phyloP scores from a whole-genome alignment of 2,797 vertebrate genomes.

The Paratrypauchen microcephalus region DNA sequence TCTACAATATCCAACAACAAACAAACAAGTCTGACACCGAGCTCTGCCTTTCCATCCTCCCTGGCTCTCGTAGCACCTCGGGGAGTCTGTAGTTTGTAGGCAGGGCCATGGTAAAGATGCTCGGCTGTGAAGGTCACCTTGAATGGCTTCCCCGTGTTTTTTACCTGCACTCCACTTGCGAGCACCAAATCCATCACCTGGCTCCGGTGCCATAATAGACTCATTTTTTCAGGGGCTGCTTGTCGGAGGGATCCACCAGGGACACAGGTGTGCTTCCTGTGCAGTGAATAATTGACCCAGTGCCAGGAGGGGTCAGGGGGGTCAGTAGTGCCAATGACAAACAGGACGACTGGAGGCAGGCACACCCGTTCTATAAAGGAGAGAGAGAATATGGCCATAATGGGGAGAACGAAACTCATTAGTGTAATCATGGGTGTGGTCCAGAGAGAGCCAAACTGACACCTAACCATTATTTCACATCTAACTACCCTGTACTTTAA shows the following conservation, averaged over 20 bases:
- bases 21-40: constrained; percentile 69
- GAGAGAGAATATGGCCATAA: constrained; percentile 33
- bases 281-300: constrained; percentile 79
- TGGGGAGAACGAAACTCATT: constrained; percentile 31
- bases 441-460: neutral
- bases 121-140: constrained; percentile 77
- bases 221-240: constrained; percentile 67
- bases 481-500: neutral
- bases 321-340: constrained; percentile 73
- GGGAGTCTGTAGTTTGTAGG: constrained; percentile 60
- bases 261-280: constrained; percentile 76
- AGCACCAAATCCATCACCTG: constrained; percentile 81
- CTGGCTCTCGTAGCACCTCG: constrained; percentile 44
- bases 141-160: constrained; percentile 62
- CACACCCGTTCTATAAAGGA: constrained; percentile 33
- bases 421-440: constrained; percentile 22
- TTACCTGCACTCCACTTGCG: constrained; percentile 67
- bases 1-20: constrained; percentile 57
- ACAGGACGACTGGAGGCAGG: constrained; percentile 62
- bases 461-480: constrained; percentile 8
- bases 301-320: constrained; percentile 68
- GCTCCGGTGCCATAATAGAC: constrained; percentile 74
- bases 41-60: constrained; percentile 23
- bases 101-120: constrained; percentile 52
- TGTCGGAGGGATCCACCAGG: constrained; percentile 72